A percentile compares a stretch with the other conserved stretches of the same genome.
Conservation (phyloP, 2,797 vertebrate species). For the Otolemur crassicaudatus region DNA sequence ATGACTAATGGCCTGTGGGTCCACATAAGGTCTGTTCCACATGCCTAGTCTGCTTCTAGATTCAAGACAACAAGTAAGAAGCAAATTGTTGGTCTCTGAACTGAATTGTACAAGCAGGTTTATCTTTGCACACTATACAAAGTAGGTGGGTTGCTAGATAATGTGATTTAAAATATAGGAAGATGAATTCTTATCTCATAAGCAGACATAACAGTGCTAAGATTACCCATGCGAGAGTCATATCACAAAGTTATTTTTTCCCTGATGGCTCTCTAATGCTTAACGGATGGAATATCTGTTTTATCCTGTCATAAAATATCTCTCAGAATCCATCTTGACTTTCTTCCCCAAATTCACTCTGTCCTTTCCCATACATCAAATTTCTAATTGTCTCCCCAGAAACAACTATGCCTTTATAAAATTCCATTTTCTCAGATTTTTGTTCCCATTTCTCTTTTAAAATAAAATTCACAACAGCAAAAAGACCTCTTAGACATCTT, state of each 20-base stretch:
- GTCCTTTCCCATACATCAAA: constrained; percentile 7
- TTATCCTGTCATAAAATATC: constrained; percentile 35
- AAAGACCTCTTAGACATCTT: background rate
- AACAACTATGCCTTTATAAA: constrained; percentile 35
- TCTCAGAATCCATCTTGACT: constrained; percentile 1
- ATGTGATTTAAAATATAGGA: background rate
- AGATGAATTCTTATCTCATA: background rate
- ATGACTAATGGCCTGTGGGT: background rate
- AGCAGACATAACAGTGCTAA: background rate
- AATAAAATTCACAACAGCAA: background rate
- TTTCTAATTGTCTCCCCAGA: constrained; percentile 31
- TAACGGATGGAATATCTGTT: background rate
- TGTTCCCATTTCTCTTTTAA: background rate
- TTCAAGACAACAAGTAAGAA: background rate
- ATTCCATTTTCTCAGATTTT: background rate
- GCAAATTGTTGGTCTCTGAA: background rate
- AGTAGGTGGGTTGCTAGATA: background rate
- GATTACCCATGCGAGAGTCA: background rate
- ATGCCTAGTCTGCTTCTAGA: background rate
- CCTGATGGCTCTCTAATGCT: background rate
- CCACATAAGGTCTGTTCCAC: background rate
- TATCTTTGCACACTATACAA: background rate
- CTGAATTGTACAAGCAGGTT: background rate
- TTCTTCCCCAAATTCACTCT: constrained; percentile 29
- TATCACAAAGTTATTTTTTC: background rate